Base-by-base conservation (phyloP, 2,888 invertebrate genomes). In the Lycaena phlaeas region DNA sequence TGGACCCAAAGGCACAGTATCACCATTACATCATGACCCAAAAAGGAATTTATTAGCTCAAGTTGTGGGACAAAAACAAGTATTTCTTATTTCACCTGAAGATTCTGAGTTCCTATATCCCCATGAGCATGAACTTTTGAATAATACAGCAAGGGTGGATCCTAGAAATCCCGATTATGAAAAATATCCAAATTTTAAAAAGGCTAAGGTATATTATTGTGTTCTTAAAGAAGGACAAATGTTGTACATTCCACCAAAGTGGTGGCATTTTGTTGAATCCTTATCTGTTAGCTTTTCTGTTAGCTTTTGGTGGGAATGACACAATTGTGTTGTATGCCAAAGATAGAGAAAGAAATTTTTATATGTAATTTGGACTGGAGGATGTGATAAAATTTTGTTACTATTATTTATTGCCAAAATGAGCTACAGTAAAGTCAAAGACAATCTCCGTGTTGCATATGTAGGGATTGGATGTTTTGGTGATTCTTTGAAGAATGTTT, bases 191-290 rank as follows among this genome's bases (percentile, higher is more conserved):
- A 72, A 89, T 30, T 92, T 93, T 51, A 64, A 61, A 29, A 73
- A 87, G 42, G 90, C 90, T 0, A 86, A 81, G 52, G 87, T 89
- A 53, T 87, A 84, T 51, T 89, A 91, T 64, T 89, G 94, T 64
- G 73, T 90, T 5, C 74, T 98, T 18, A 86, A 88, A 52, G 88
- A 92, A 0, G 97, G 98, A 1, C 95, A 98, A 58, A 92, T 96
- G 86, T 72, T 99, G 39, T 99, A 92, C 64, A 96, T 99, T 53
- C 99, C 99, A 9, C 92, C 93, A 2, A 92, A 92, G 64, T 97
- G 96, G 93, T 99, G 98, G 98, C 99, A 99, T 82, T 96, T 94
- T 81, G 94, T 99, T 3, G 90, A 92, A 49, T 92, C 97, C 0
- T 78, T 97, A 29, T 90, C 92, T 26, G 87, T 92, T 27, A 97